These are phyloP conservation scores for Platichthys flesus DNA, from an alignment of 2,113 vertebrate genomes.

Conservation along the genomic window DNA sequence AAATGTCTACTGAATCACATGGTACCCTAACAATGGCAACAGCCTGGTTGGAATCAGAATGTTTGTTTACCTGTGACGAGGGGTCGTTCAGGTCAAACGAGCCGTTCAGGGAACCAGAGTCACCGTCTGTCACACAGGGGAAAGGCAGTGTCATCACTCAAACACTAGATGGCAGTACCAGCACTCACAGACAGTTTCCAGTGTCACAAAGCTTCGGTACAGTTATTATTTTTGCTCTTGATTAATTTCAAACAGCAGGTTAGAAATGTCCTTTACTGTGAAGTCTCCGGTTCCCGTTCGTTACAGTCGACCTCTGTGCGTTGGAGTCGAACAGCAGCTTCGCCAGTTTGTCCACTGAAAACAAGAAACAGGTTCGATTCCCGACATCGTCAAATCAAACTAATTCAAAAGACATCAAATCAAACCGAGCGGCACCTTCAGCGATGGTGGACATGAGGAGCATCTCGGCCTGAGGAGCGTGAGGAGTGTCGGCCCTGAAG, in stretches of 20 bases:
- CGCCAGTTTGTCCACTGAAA: constrained; percentile 87
- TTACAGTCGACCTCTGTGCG: constrained; percentile 67
- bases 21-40: too few species aligned
- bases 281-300: constrained; percentile 63
- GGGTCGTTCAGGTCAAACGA: constrained; percentile 74
- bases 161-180: background rate
- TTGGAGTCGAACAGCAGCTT: constrained; percentile 83
- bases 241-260: background rate
- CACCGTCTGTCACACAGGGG: constrained; percentile 79
- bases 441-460: constrained; percentile 85
- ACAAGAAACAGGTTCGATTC: background rate
- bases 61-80: constrained; percentile 70
- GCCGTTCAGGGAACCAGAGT: constrained; percentile 83
- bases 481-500: constrained; percentile 85
- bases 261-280: too few species aligned
- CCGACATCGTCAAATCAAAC: background rate
- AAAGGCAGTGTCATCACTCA: background rate
- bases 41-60: too few species aligned
- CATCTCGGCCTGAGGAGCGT: constrained; percentile 84
- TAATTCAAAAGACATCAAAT: background rate
- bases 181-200: background rate
- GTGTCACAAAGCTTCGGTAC: background rate
- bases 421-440: constrained; percentile 80
- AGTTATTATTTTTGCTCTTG: background rate
- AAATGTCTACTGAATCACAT: too few species aligned